Conservation (phyloP, 2,797 vertebrate species). For the Falco columbarius region DNA sequence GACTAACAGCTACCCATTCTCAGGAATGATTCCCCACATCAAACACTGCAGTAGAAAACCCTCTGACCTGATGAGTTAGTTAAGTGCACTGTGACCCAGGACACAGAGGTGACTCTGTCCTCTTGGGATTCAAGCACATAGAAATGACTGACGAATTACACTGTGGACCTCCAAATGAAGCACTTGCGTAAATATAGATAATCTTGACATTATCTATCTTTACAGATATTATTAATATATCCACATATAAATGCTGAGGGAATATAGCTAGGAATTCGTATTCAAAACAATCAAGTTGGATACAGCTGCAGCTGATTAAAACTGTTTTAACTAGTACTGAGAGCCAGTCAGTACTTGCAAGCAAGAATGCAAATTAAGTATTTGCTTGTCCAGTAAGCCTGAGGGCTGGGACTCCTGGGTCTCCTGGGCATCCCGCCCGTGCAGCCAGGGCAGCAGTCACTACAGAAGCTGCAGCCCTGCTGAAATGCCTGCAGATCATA, state of each 20-base stretch:
- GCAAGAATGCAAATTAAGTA: neutral
- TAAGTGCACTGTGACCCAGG: neutral
- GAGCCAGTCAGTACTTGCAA: neutral
- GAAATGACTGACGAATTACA: slow-evolving; percentile 7
- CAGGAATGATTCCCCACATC: neutral
- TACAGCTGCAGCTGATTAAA: slow-evolving; percentile 2
- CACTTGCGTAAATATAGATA: neutral
- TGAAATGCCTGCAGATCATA: neutral
- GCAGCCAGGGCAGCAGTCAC: neutral
- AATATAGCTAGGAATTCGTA: slow-evolving; percentile 7
- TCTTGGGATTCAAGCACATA: neutral
- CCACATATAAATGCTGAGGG: slow-evolving; percentile 1
- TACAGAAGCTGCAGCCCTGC: neutral
- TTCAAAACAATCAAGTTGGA: slow-evolving; percentile 10
- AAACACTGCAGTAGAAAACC: neutral
- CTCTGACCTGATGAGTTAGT: neutral
- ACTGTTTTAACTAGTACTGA: slow-evolving; percentile 19
- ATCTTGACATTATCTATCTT: neutral
- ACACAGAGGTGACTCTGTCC: neutral
- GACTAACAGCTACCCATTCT: neutral
- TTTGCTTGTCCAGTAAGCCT: neutral
- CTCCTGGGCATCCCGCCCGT: neutral
- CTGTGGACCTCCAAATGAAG: neutral
- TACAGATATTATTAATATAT: neutral
- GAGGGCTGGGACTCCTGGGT: neutral